Base-by-base conservation (phyloP, 2,888 invertebrate species). In the Sicus ferrugineus region DNA sequence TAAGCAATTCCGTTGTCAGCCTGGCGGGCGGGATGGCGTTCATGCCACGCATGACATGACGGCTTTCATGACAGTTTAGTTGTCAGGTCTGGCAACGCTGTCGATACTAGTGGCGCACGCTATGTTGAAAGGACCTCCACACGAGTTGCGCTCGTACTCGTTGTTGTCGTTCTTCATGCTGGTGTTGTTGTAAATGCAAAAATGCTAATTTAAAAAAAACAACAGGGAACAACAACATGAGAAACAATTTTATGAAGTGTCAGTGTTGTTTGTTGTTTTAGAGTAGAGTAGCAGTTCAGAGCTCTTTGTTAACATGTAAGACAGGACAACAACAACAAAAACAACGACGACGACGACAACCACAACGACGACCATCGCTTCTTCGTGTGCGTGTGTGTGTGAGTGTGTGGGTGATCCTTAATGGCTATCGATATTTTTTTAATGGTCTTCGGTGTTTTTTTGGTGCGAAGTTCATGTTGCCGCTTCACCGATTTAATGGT, bases 401-500 rank as follows among this genome's bases (percentile, higher is more conserved):
- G 56, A 56, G 68, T 67, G 71, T 64, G 62, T 70, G 76, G 61
- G 78, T 78, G 77, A 28, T 19, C 28, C 42, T 56, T 64, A 56
- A 63, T 54, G 68, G 38, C 26, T 56, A 46, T 42, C 46, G 30
- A 30, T 66, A n/a, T 42, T 16, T 48, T 62, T 56, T 42, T 54
- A 38, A 52, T 38, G 42, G 46, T 31, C 56, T 26, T 23, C 28
- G 21, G n/a, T 59, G 59, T 59, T 31, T 59, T 23, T n/a, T 38
- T 38, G 11, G 4, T 42, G 26, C 6, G 31, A 59, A 9, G 59
- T 14, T 63, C 9, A 38, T 34, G 61, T 16, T 54, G 46, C 46
- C 9, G 21, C 46, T n/a, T 9, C 62, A 38, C 26, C n/a, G n/a
- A n/a, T 46, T 46, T 28, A 63, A 38, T 42, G 38, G 38, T 21